A percentile compares a stretch with the other conserved stretches of the same genome.
Conservation (phyloP, 2,888 invertebrate genomes). For the Cryptophagus acutangulus region DNA sequence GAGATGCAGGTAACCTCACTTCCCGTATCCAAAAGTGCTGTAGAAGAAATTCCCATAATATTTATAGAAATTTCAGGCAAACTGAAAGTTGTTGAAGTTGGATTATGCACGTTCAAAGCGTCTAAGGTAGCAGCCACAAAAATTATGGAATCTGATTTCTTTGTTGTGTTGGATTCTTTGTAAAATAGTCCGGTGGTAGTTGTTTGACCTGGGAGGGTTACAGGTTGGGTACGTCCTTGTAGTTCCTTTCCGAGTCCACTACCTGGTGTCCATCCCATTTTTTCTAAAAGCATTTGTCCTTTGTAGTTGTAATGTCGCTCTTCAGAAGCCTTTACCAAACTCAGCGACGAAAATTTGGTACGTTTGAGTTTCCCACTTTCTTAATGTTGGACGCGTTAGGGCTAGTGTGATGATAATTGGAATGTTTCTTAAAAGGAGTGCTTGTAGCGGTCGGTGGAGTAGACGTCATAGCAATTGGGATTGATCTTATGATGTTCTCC, state of each 20-base stretch:
- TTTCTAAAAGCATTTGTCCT: neutral
- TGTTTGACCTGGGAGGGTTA: neutral
- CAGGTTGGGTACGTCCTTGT: neutral
- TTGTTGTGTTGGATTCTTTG: neutral
- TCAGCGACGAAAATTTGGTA: too few relatives aligned
- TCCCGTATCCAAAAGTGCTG: conserved; percentile 11
- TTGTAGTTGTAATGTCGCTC: neutral
- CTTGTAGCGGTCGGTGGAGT: neutral
- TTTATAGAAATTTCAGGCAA: neutral
- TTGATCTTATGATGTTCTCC: conserved; percentile 6
- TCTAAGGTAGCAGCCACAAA: too few relatives aligned
- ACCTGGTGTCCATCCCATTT: neutral
- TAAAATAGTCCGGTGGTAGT: neutral
- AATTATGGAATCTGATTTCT: too few relatives aligned
- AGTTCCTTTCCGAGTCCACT: neutral
- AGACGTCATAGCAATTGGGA: neutral
- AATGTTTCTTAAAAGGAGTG: neutral
- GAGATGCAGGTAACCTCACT: conserved; percentile 11
- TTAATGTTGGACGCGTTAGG: neutral
- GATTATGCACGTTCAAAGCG: neutral
- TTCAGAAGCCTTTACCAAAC: too few relatives aligned
- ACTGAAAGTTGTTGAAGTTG: neutral
- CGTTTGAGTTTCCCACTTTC: conserved; percentile 2
- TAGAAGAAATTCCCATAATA: neutral
- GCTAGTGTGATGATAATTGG: neutral